phyloP scores from a whole-genome alignment of 2,797 vertebrate genomes.

The Protosalanx chinensis region DNA sequence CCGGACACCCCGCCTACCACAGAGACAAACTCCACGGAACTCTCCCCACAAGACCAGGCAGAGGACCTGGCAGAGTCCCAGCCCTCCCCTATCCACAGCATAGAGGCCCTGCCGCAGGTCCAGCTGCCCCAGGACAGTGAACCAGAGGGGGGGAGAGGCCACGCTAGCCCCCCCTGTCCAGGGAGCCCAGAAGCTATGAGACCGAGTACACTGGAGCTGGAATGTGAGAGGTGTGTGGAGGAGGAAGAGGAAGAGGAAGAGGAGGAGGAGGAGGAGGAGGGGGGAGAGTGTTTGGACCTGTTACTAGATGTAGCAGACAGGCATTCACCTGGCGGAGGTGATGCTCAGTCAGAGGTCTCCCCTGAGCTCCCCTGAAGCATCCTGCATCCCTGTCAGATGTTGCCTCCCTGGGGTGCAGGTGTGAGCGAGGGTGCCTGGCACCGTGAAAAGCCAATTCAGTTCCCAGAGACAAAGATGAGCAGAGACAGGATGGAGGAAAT shows the following conservation, averaged over 20 bases:
- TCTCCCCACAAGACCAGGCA: slow-evolving; percentile 37
- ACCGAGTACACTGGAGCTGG: slow-evolving; percentile 56
- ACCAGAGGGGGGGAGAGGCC: slow-evolving; percentile 32
- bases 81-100: slow-evolving; percentile 5
- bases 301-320: slow-evolving; percentile 63
- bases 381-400: slow-evolving; percentile 62
- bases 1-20: slow-evolving; percentile 68
- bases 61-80: slow-evolving; percentile 24
- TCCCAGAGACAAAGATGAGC: neutral
- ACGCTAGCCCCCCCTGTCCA: neutral
- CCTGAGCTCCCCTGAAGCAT: slow-evolving; percentile 44
- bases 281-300: slow-evolving; percentile 38
- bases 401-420: slow-evolving; percentile 83
- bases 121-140: slow-evolving; percentile 68
- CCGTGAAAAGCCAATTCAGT: too few species aligned
- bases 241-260: neutral
- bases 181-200: slow-evolving; percentile 32
- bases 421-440: slow-evolving; percentile 89
- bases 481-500: neutral
- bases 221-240: slow-evolving; percentile 28
- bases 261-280: slow-evolving; percentile 24
- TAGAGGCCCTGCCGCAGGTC: slow-evolving; percentile 23
- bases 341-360: slow-evolving; percentile 40
- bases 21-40: slow-evolving; percentile 60
- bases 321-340: slow-evolving; percentile 44